Evolutionary conservation across 2,888 invertebrate genomes (phyloP), one percentile per base, ranked within the genome.

Genomic region (Acleris cristana): DNA sequence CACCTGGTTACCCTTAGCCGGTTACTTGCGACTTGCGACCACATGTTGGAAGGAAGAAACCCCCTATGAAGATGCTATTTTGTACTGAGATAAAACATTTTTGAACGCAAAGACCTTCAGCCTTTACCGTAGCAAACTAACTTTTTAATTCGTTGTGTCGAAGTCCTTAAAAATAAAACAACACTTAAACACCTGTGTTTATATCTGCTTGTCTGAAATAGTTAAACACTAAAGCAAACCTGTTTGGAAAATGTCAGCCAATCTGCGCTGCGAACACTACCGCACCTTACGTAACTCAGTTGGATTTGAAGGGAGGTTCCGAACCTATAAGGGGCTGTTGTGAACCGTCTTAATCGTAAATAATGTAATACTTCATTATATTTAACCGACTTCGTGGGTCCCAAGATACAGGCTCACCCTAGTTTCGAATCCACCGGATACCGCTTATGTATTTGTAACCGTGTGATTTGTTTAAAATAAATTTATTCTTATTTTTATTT

Each of bases 1-100:
- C 90, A 92, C 91, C 91, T 91, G 91, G 92, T 84, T 81, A 82
- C 83, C 85, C 86, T 84, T 73, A 73, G 70, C 73, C 75, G 76
- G 76, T 81, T 77, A 82, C 87, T 84, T 76, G 79, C 34, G 34
- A 34, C 26, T 26, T 34, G 34, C 82, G 75, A 89, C 88, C 90
- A 91, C 88, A 91, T 91, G 89, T 85, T 85, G 78, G 73, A 79
- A 85, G 77, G 78, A 83, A 82, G 81, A 82, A 72, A 74, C 72
- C 74, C 26, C 76, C 69, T 73, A 72, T 74, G 71, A 60, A 71
- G 55, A 69, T 72, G 72, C 75, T 78, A 79, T 77, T 77, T 77
- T 71, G 34, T 73, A 71, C 69, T 48, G 60, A 65, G 51, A 51
- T n/a, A 52, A 23, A 40, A 34, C n/a, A 26, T 21, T 56, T 23